Base-by-base conservation (phyloP, 2,888 invertebrate genomes). In the Spodoptera exigua region DNA sequence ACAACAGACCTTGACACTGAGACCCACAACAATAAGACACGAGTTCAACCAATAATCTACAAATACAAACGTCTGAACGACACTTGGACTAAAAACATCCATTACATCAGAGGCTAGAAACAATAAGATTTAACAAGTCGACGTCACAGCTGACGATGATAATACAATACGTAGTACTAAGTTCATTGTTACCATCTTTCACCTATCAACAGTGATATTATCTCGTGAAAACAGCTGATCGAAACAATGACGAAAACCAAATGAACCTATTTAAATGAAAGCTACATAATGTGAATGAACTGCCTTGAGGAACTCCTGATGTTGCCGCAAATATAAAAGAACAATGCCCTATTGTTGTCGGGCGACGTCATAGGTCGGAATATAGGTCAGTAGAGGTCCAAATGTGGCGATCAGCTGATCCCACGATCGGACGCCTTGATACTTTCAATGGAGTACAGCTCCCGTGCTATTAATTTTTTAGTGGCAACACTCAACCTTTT, bases 311-410 rank as follows among this genome's bases (percentile, higher is more conserved):
- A 85, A 88, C 90, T 89, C 91, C 91, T 90, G 90, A 88, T 88
- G 88, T 84, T 87, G 85, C 86, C 87, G 92, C 92, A 89, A 93
- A 93, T 91, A 89, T 92, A 91, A 91, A 90, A 90, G 92, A 93
- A 94, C 93, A 94, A 94, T 94, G 87, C 90, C 89, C 91, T 92
- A 93, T 93, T 93, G 94, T 93, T 90, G 89, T 88, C 84, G 85
- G 78, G 76, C 83, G 83, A 92, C 94, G 94, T 94, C 93, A 93
- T 89, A 89, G 85, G 79, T 82, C 82, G 87, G 88, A 89, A 94
- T 94, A 94, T 94, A 88, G 93, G 93, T 93, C 93, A 91, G 85
- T 74, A 68, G 83, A 84, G 85, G 87, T 91, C 93, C 88, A 91
- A 94, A 93, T 90, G 90, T 86, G 84, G 84, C 81, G 79, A 84